Base-by-base conservation (phyloP, 35 echinoderm and acorn worm species). In the Heliocidaris erythrogramma region DNA sequence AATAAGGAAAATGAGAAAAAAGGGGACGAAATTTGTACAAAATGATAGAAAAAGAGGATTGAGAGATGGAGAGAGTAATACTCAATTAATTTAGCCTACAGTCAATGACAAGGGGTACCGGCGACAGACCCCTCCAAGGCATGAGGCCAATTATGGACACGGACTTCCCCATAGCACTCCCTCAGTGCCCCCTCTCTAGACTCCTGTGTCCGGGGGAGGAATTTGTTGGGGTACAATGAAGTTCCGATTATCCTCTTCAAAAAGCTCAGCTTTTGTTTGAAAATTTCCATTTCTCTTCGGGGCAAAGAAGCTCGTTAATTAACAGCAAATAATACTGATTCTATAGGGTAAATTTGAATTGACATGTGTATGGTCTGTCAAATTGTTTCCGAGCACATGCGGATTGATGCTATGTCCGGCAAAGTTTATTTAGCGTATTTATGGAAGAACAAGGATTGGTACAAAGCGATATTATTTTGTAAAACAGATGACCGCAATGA, bases 121-220 rank as follows among this genome's bases (percentile, higher is more conserved):
- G 65, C 65, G 65, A 78, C 65, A 78, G 65, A 78, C 65, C 65
- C 21, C 65, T 78, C 21, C 18, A 78, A 78, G 65, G 65, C 65
- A 78, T 78, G 65, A 78, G 65, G 65, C 65, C 65, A 78, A 78
- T 78, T 78, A 78, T 78, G 65, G 65, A 78, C 65, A 78, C 17
- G 65, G 65, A 78, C 65, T 78, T 78, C 65, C 65, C 65, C 3
- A 18, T 18, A 78, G 65, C 65, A 5, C 65, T 78, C 65, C 65
- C 65, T 24, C 4, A 78, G 65, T 21, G 65, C 65, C 65, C 65
- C 27, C 17, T 78, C 65, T 78, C 65, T 78, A 78, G 65, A 78
- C 65, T 78, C 65, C 65, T n/a, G 65, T 78, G 65, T 78, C 65
- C 65, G 65, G 65, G 65, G 65, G 65, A 7, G 65, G 65, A 78